phyloP scores from a whole-genome alignment of 2,797 vertebrate species.

The Hemitrygon akajei region DNA sequence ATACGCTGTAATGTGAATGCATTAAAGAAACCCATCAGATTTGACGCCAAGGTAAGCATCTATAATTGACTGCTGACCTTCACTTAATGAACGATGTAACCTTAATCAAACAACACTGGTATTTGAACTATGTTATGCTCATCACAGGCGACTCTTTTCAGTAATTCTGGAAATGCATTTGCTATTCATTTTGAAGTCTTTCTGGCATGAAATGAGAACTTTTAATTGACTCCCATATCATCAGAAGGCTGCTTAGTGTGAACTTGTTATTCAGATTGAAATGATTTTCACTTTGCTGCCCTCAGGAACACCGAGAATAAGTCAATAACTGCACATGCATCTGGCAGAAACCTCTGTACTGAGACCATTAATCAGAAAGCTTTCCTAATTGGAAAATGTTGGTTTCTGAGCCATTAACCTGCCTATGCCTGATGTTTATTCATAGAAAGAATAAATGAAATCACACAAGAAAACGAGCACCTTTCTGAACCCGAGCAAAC shows the following conservation, averaged over 20 bases:
- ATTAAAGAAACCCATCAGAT: neutral
- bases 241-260: neutral
- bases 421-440: neutral
- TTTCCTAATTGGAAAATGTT: neutral
- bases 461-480: neutral
- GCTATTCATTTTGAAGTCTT: neutral
- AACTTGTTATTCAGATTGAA: neutral
- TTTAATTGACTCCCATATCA: neutral
- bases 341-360: neutral
- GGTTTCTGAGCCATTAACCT: neutral
- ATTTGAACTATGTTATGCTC: neutral
- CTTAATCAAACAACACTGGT: slow-evolving; percentile 13
- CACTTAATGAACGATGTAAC: neutral
- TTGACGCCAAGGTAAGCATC: neutral
- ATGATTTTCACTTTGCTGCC: neutral
- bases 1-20: neutral
- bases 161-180: neutral
- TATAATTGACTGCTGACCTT: neutral
- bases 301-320: neutral
- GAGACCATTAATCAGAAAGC: neutral
- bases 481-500: neutral
- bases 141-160: neutral
- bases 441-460: neutral
- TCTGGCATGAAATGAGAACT: neutral
- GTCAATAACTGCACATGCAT: neutral